A percentile compares a stretch with the other conserved stretches of the same genome.
These are phyloP conservation scores for Nephila pilipes DNA, from an alignment of 1,140 invertebrate species.

Conservation along the genomic window DNA sequence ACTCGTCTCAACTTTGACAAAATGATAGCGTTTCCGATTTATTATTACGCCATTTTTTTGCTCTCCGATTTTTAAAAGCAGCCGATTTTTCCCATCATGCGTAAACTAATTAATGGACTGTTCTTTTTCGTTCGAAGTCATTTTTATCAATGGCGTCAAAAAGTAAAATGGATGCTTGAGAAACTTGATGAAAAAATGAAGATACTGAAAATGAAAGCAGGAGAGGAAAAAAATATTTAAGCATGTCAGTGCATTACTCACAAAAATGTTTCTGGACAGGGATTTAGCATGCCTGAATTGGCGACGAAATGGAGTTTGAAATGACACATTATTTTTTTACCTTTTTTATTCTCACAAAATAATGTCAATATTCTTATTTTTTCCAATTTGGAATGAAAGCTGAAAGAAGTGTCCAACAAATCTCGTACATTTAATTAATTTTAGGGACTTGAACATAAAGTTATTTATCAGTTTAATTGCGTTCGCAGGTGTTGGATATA, in stretches of 20 bases:
- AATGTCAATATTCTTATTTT: not conserved
- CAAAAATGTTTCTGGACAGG: not conserved
- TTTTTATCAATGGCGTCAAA: constrained; percentile 64
- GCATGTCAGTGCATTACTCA: constrained; percentile 55
- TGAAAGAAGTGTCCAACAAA: constrained; percentile 30
- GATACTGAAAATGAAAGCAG: not conserved
- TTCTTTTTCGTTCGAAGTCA: constrained; percentile 47
- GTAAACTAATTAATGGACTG: constrained; percentile 68
- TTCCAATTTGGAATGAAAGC: not conserved
- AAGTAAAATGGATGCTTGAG: constrained; percentile 30
- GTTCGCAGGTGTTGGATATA: not conserved
- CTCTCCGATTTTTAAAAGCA: not conserved
- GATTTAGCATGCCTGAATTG: constrained; percentile 35
- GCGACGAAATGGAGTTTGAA: constrained; percentile 31
- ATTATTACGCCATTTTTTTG: constrained; percentile 40
- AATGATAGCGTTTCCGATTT: constrained; percentile 63
- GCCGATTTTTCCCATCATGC: constrained; percentile 47
- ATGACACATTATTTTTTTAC: not conserved
- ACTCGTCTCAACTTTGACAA: constrained; percentile 60
- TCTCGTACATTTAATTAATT: constrained; percentile 53
- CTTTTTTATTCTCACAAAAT: not conserved
- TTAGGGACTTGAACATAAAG: not conserved
- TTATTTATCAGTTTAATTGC: constrained; percentile 56
- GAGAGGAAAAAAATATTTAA: constrained; percentile 43
- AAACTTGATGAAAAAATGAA: constrained; percentile 20